Percentiles rank a stretch among this genome's conserved stretches.
Evolutionary conservation across 2,113 vertebrate species (phyloP).

Genomic region (Actenoides lindsayi): DNA sequence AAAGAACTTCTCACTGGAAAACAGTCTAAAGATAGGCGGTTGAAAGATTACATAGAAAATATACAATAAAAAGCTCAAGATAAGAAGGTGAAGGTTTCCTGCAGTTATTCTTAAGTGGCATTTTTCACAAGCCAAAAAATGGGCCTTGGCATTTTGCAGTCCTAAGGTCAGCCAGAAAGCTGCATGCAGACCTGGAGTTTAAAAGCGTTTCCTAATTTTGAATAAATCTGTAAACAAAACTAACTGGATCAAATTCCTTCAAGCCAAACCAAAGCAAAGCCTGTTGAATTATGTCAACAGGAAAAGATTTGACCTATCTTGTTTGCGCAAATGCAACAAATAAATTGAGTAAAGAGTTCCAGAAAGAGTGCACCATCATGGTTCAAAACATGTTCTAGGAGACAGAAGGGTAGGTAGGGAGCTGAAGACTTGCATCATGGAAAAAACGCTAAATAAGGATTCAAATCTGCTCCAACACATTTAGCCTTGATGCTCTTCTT

Average conservation of each 20-base stretch:
- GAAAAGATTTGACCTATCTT: neutral
- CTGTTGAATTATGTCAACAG: conserved; percentile 14
- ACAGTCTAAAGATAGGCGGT: neutral
- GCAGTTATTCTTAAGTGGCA: neutral
- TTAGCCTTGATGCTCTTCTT: neutral
- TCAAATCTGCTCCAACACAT: neutral
- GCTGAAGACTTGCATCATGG: neutral
- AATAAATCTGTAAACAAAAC: conserved; percentile 14
- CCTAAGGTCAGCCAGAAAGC: neutral
- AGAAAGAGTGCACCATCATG: neutral
- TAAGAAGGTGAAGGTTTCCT: neutral
- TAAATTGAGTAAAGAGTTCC: conserved; percentile 24
- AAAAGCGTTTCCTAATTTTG: neutral
- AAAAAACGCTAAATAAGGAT: conserved; percentile 23
- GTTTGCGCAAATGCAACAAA: conserved; percentile 10
- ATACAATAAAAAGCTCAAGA: neutral
- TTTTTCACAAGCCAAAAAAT: neutral
- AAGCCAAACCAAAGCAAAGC: neutral
- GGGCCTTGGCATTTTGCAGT: neutral
- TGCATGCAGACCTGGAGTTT: neutral
- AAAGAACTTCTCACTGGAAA: neutral
- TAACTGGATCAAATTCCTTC: neutral
- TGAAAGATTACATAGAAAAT: neutral
- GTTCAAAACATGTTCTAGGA: neutral
- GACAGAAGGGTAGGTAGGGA: neutral